Evolutionary conservation across 2,797 vertebrate genomes (phyloP), one percentile per base, ranked within the genome.

Genomic region (Lutjanus argentimaculatus): DNA sequence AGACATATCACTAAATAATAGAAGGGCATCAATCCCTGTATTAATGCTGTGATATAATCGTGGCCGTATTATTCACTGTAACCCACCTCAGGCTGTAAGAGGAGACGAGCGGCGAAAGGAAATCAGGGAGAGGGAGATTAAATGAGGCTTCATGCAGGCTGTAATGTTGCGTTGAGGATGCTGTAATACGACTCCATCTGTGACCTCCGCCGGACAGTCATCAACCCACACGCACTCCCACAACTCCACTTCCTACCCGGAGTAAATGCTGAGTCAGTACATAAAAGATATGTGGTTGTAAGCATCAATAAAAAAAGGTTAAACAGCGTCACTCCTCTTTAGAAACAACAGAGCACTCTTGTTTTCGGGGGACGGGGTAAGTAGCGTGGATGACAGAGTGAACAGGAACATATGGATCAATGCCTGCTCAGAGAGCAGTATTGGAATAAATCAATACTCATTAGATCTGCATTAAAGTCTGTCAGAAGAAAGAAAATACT

Each of bases 381-480:
- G 48, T 25, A 77, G 46, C 58, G 30, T 7, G 58, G 76, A 68
- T 69, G 82, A 72, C 77, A 61, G 43, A 65, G 48, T 67, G 82
- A 68, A 75, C 81, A 71, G 55, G 70, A 85, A 77, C 42, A 55
- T 53, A 55, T 46, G 64, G 64, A 87, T 88, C 83, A 40, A 79
- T 83, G 49, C 16, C 57, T 64, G 65, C 67, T 76, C 68, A 65
- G 63, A 84, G 64, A 79, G 70, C 49, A 7, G 65, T 49, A 55
- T 15, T 49, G 49, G 82, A 86, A 85, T 85, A 85, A 85, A 88
- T 91, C 88, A 72, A 85, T 90, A 51, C 63, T 86, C 72, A 88
- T 91, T 86, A 88, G 25, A 76, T 72, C 67, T n/a, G 65, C 79
- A 72, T 85, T 77, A 46, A 84, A 63, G 72, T 67, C 55, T 42